Base-by-base conservation (phyloP, 2,113 vertebrate species). In the Cariama cristata region DNA sequence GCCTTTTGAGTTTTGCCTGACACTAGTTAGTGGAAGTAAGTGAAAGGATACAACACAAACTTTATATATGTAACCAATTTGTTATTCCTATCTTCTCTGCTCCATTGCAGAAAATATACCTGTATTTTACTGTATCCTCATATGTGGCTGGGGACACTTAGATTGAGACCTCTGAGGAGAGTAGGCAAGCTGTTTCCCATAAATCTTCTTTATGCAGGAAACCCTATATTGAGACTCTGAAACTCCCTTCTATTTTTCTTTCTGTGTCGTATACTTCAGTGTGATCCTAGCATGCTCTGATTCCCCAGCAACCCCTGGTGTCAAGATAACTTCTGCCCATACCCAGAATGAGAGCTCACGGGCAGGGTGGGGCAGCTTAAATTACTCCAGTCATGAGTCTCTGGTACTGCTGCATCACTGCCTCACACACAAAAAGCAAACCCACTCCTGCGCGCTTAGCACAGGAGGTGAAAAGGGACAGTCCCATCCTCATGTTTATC, bases 401-500 rank as follows among this genome's bases (percentile, higher is more conserved):
- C 22, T 60, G 17, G 5, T 77, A 17, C 8, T 47, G 19, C 47
- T 33, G 3, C 2, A 2, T 74, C 17, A 35, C 35, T 0, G 1
- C 23, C 93, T 15, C 5, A 59, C 42, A 32, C 17, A 45, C 15
- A 77, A 55, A 77, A 75, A 23, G 0, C 9, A 73, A 81, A 67
- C 3, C 9, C 13, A 20, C 3, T 58, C 88, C 9, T 55, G 4
- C 63, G 21, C 6, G 81, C 4, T 53, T 56, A 71, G 12, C 2
- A 20, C 23, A 27, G 42, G 17, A 67, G 14, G 6, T 40, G 71
- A 77, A 90, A 83, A 45, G 4, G 73, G 17, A 8, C 5, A 27
- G 32, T 44, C 8, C 2, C 8, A 73, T 52, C 14, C 19, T 47
- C 5, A 0, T 2, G 1, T 12, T 58, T 74, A 19, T 26, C 21